Conservation (phyloP, 2,113 vertebrate genomes). For the Ceratotherium simum region DNA sequence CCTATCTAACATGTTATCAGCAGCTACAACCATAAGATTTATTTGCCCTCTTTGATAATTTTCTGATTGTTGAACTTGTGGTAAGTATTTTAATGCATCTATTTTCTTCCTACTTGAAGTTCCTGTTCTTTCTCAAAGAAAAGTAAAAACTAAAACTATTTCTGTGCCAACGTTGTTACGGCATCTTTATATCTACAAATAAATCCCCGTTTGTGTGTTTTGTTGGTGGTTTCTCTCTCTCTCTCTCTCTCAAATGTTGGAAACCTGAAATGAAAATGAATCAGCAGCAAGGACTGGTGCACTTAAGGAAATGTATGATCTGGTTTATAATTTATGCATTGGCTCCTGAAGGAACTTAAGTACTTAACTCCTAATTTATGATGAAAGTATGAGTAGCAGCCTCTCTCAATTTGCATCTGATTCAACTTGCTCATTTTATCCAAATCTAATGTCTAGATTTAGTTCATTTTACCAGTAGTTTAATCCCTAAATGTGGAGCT, state of each 20-base stretch:
- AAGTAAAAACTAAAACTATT: not conserved
- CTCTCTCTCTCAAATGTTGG: not conserved
- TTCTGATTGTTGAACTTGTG: not conserved
- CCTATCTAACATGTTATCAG: not conserved
- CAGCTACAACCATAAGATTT: not conserved
- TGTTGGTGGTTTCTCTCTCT: not conserved
- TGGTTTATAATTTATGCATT: slow-evolving; percentile 74
- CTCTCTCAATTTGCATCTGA: slow-evolving; percentile 38
- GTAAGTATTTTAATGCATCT: not conserved
- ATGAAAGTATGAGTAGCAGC: slow-evolving; percentile 13
- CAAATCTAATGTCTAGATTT: not conserved
- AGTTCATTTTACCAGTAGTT: not conserved
- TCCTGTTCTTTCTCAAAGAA: slow-evolving; percentile 39
- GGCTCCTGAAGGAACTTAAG: slow-evolving; percentile 51
- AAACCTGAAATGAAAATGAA: slow-evolving; percentile 66
- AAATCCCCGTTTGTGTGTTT: not conserved
- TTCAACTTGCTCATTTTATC: slow-evolving; percentile 38
- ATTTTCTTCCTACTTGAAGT: not conserved
- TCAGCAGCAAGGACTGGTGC: slow-evolving; percentile 59
- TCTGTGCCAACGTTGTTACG: not conserved
- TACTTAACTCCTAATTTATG: slow-evolving; percentile 66
- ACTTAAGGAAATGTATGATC: slow-evolving; percentile 74
- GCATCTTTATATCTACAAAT: not conserved
- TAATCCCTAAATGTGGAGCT: not conserved
- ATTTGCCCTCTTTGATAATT: slow-evolving; percentile 18